Evolutionary conservation across 1,140 invertebrate genomes (phyloP).

Genomic region (Eurytemora carolleeae): DNA sequence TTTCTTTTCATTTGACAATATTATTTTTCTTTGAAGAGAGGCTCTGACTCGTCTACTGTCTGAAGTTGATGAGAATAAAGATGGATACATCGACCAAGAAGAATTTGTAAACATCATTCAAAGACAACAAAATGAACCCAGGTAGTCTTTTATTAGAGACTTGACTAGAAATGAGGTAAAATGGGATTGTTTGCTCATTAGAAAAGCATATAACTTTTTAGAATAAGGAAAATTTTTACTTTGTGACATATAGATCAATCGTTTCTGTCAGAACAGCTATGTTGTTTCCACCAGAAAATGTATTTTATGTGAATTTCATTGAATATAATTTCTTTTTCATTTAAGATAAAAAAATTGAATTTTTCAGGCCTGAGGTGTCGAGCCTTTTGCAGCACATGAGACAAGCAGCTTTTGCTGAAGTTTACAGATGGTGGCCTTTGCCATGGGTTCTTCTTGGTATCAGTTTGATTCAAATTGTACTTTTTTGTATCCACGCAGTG

Average conservation of each 20-base stretch:
- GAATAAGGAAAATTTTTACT: too few species aligned
- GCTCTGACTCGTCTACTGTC: not conserved
- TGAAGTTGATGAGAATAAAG: slow-evolving; percentile 3
- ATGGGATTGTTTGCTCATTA: too few species aligned
- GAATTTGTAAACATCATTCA: not conserved
- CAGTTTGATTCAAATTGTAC: slow-evolving; percentile 22
- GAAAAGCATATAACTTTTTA: too few species aligned
- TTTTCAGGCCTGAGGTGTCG: not conserved
- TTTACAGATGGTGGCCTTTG: slow-evolving; percentile 64
- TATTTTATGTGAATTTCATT: too few species aligned
- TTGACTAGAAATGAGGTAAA: too few species aligned
- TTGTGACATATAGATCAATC: too few species aligned
- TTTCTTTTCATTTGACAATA: not conserved
- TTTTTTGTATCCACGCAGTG: slow-evolving; percentile 6
- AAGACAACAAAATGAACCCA: not conserved
- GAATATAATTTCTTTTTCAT: too few species aligned
- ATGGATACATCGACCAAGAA: slow-evolving; percentile 1
- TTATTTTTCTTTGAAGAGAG: not conserved
- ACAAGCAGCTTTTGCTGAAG: slow-evolving; percentile 50
- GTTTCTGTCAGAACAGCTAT: too few species aligned
- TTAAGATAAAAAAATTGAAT: too few species aligned
- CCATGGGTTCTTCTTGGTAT: slow-evolving; percentile 55
- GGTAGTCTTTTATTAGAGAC: too few species aligned
- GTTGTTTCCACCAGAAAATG: too few species aligned
- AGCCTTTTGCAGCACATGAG: slow-evolving; percentile 34